A percentile compares a stretch with the other conserved stretches of the same genome.
Evolutionary conservation across 1,140 invertebrate species (phyloP).

Genomic region (Melitaea cinxia): DNA sequence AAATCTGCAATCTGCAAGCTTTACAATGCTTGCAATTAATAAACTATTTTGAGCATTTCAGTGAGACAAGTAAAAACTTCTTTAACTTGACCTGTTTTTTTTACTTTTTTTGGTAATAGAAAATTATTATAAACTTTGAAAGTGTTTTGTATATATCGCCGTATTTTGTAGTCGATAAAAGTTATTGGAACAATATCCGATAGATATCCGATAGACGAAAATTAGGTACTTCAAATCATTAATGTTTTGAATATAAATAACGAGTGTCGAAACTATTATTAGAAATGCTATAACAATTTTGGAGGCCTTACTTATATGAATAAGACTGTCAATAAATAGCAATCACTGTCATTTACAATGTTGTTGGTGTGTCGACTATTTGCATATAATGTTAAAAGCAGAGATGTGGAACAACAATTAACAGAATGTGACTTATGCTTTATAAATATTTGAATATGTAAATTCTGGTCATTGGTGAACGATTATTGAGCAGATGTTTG

Average conservation of each 20-base stretch:
- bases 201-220: too few species aligned
- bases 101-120: too few species aligned
- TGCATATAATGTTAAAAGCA: slow-evolving; percentile 69
- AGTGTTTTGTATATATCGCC: too few species aligned
- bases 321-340: slow-evolving; percentile 26
- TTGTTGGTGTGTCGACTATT: slow-evolving; percentile 44
- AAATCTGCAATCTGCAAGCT: too few species aligned
- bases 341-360: slow-evolving; percentile 52
- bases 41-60: too few species aligned
- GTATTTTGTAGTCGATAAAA: too few species aligned
- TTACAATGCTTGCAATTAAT: too few species aligned
- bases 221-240: not conserved
- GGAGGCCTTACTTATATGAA: not conserved
- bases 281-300: slow-evolving; percentile 1
- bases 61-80: too few species aligned
- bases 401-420: slow-evolving; percentile 68
- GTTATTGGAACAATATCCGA: not conserved
- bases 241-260: not conserved
- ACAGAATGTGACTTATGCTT: slow-evolving; percentile 50
- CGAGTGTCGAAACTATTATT: not conserved
- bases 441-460: not conserved
- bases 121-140: too few species aligned
- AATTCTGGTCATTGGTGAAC: not conserved
- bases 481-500: not conserved
- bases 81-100: too few species aligned